Evolutionary conservation across 2,113 vertebrate species (phyloP), one percentile per base, ranked within the genome.

Genomic region (Xyliphius kryptos): DNA sequence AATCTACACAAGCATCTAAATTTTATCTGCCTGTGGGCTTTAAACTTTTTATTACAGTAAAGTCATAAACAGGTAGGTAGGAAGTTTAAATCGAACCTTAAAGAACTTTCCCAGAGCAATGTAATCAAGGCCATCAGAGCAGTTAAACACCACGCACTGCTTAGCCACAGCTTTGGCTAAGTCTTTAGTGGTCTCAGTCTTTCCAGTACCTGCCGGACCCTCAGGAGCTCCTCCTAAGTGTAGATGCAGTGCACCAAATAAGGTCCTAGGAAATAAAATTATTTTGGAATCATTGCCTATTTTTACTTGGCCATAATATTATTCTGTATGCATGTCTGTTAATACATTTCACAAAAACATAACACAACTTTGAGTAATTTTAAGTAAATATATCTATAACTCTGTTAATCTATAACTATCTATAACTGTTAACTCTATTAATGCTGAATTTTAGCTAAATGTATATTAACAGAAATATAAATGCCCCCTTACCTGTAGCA

Each of bases 151-250:
- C 2, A 94, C 91, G 71, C 91, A 86, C 40, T 95, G 91, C 48
- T 96, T 94, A 52, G 93, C 93, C 10, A 95, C 83, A 41, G 93
- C 92, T 78, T 95, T 94, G 64, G 93, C 91, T 74, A 95, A 81
- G 56, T 94, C 92, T 78, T 96, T 94, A 49, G 91, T 95, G 1
- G 91, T 95, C 77, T 95, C 91, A 0, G 91, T 95, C 82, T 95
- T 93, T 22, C 92, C 93, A 1, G 91, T 95, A 56, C 92, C 91
- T 43, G 91, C 92, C 1, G 93, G 92, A 32, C 91, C 92, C 74
- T 94, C 93, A 0, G 93, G 91, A n/a, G 91, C 91, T 47, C 92
- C 91, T 68, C 93, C 92, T 61, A 95, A 82, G 74, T 94, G 86
- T 14, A 95, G 81, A 54, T 89, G 81, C 41, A 94, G 87, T 3